Percentiles rank a stretch among this genome's conserved stretches.
These are phyloP conservation scores for Oxycera nigricornis DNA, from an alignment of 2,888 invertebrate genomes.

Conservation along the genomic window DNA sequence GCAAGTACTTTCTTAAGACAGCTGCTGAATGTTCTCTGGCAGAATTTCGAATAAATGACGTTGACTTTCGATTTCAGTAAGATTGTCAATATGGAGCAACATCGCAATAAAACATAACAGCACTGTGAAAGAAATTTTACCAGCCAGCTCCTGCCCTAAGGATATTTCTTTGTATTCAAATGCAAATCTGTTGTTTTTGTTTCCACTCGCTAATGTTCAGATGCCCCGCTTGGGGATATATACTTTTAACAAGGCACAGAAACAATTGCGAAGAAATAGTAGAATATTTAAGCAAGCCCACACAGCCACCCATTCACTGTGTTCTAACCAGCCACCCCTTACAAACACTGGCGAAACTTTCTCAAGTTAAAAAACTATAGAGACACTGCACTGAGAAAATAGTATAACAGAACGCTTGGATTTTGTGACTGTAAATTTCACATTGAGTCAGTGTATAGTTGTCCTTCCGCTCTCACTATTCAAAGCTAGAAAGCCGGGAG, in stretches of 20 bases:
- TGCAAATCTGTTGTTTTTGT: slow-evolving; percentile 38
- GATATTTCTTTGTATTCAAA: slow-evolving; percentile 35
- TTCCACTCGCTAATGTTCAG: neutral
- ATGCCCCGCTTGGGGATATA: neutral
- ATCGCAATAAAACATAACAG: neutral
- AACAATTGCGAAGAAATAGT: slow-evolving; percentile 26
- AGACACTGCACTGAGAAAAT: neutral
- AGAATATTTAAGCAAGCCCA: slow-evolving; percentile 25
- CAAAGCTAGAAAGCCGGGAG: neutral
- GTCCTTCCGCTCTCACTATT: neutral
- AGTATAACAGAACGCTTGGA: neutral
- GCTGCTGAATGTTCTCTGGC: too few species aligned
- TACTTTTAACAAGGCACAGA: slow-evolving; percentile 17
- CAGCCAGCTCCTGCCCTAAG: neutral
- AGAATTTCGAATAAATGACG: too few species aligned
- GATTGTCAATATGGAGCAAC: neutral
- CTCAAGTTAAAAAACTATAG: neutral
- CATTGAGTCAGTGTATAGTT: neutral
- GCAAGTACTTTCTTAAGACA: too few species aligned
- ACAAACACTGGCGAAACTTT: neutral
- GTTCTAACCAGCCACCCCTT: neutral
- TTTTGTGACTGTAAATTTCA: slow-evolving; percentile 34
- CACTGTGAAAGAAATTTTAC: neutral
- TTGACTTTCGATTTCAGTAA: neutral
- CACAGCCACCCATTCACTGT: neutral